A percentile compares a stretch with the other conserved stretches of the same genome.
phyloP scores from a whole-genome alignment of 2,113 vertebrate species.

The Paramormyrops kingsleyae region DNA sequence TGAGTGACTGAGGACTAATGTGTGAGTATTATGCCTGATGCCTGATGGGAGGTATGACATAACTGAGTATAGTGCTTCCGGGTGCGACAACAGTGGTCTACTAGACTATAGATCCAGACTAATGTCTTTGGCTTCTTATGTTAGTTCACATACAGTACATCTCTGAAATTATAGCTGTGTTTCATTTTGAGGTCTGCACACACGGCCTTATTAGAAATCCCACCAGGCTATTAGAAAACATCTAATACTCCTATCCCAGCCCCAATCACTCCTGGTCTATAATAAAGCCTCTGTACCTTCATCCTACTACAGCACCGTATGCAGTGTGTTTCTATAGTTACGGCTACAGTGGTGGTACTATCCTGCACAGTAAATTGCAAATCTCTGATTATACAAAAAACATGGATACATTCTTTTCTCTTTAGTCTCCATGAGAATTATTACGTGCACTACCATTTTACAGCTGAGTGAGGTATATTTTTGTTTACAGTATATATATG shows the following conservation, averaged over 20 bases:
- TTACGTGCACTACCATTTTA: not conserved
- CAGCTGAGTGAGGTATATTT: not conserved
- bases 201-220: not conserved
- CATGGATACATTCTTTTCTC: not conserved
- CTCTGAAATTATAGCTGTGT: not conserved
- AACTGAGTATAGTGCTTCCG: not conserved
- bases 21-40: not conserved
- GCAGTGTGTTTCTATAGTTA: conserved; percentile 5
- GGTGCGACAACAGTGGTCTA: not conserved
- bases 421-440: not conserved
- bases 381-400: not conserved
- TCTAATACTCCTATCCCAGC: not conserved
- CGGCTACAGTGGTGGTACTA: not conserved
- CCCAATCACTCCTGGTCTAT: not conserved
- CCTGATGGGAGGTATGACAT: not conserved
- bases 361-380: not conserved
- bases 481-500: not conserved
- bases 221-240: not conserved
- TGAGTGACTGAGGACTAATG: no score
- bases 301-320: not conserved
- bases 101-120: not conserved
- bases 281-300: not conserved
- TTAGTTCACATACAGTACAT: not conserved
- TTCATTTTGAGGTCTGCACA: not conserved
- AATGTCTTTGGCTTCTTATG: not conserved